These are phyloP conservation scores for Meandrusa payeni DNA, from an alignment of 2,888 invertebrate genomes.

Conservation along the genomic window DNA sequence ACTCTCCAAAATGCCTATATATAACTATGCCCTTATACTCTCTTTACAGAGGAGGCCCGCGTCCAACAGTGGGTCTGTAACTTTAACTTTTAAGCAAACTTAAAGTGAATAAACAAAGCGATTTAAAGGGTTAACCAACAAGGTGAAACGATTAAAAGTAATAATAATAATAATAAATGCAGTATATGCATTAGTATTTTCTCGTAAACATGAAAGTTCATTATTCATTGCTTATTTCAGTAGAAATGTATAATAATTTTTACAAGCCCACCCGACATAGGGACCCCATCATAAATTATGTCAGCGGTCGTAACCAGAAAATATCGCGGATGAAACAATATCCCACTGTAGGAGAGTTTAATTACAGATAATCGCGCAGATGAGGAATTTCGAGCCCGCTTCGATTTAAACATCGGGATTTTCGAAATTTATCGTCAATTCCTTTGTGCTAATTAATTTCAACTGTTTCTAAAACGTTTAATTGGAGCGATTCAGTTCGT, in stretches of 20 bases:
- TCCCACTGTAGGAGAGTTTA: slow-evolving; percentile 25
- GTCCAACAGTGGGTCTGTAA: too few species aligned
- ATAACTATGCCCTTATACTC: too few species aligned
- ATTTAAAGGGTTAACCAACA: too few species aligned
- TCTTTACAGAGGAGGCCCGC: too few species aligned
- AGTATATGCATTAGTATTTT: too few species aligned
- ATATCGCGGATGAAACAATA: slow-evolving; percentile 24
- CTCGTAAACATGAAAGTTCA: too few species aligned
- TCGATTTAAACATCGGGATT: slow-evolving; percentile 32
- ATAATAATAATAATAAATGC: too few species aligned
- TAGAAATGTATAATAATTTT: slow-evolving; percentile 18
- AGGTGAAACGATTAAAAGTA: too few species aligned
- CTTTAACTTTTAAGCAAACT: too few species aligned
- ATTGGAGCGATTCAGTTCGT: slow-evolving; percentile 53
- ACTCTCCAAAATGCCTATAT: too few species aligned
- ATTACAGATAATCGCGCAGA: slow-evolving; percentile 27
- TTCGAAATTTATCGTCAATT: slow-evolving; percentile 55
- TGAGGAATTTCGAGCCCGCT: slow-evolving; percentile 27
- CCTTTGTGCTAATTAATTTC: slow-evolving; percentile 64
- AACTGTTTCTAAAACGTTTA: slow-evolving; percentile 57
- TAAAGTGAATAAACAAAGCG: too few species aligned
- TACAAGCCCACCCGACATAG: slow-evolving; percentile 9
- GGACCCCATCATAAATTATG: slow-evolving; percentile 19
- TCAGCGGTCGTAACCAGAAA: slow-evolving; percentile 21
- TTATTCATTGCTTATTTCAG: too few species aligned